Conservation (phyloP, 2,113 vertebrate species). For the Ramphastos sulfuratus region DNA sequence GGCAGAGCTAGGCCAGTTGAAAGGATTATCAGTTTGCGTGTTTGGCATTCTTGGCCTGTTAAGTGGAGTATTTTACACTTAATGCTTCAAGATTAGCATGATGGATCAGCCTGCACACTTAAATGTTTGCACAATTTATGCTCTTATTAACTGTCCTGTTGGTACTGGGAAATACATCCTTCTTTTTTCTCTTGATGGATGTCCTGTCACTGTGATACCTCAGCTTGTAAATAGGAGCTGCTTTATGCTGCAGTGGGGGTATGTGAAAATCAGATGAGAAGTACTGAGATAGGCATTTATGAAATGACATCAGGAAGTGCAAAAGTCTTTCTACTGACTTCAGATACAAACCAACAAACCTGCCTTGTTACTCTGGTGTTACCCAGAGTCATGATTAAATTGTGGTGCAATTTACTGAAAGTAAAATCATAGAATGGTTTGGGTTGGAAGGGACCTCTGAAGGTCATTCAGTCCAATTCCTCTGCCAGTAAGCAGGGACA, state of each 20-base stretch:
- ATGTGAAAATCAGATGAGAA: not conserved
- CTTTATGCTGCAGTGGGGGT: not conserved
- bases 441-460: too few species aligned
- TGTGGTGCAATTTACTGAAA: not conserved
- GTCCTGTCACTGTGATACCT: not conserved
- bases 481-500: too few species aligned
- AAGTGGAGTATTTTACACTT: slow-evolving; percentile 33
- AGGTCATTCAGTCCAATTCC: too few species aligned
- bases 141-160: slow-evolving; percentile 20
- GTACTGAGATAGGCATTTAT: not conserved
- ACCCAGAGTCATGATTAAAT: not conserved
- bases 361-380: not conserved
- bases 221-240: not conserved
- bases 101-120: slow-evolving; percentile 29
- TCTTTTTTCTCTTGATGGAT: not conserved
- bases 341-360: not conserved
- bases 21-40: not conserved
- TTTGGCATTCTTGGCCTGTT: slow-evolving; percentile 42
- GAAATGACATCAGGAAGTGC: not conserved
- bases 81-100: slow-evolving; percentile 52
- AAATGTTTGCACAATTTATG: slow-evolving; percentile 29
- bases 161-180: not conserved
- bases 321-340: not conserved
- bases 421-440: not conserved
- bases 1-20: not conserved